Percentiles rank a stretch among this genome's conserved stretches.
These are phyloP conservation scores for Pyrrhia umbra DNA, from an alignment of 2,888 invertebrate genomes.

Conservation along the genomic window DNA sequence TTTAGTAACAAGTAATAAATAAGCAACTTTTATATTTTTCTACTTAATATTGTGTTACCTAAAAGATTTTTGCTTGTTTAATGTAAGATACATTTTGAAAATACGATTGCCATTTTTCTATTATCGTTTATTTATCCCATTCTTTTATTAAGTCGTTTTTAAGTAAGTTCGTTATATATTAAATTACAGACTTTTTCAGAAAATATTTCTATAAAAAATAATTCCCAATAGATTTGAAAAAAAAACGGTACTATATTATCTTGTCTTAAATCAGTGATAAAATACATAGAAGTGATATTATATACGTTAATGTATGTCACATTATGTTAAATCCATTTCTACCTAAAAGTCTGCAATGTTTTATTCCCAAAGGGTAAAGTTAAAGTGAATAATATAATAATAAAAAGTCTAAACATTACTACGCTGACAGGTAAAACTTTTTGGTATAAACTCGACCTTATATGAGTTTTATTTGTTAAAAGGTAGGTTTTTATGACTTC, in stretches of 20 bases:
- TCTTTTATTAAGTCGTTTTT: too few species aligned
- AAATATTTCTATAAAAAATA: background rate
- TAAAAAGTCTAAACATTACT: conserved; percentile 47
- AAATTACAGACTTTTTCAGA: background rate
- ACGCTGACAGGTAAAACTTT: conserved; percentile 49
- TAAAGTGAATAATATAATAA: conserved; percentile 59
- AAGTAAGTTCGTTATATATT: background rate
- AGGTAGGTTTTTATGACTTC: background rate
- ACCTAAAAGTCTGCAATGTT: conserved; percentile 28
- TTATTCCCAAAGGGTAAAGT: conserved; percentile 36
- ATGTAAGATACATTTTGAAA: too few species aligned
- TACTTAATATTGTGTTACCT: too few species aligned
- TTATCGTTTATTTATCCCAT: too few species aligned
- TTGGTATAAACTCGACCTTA: conserved; percentile 34
- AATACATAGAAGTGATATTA: background rate
- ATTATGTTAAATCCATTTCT: conserved; percentile 20
- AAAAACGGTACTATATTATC: background rate
- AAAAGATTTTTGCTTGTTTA: too few species aligned
- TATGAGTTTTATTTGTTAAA: conserved; percentile 52
- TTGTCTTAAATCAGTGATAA: background rate
- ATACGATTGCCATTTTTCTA: too few species aligned
- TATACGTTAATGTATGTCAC: conserved; percentile 17
- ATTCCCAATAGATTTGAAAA: background rate
- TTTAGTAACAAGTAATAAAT: too few species aligned
- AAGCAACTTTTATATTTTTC: too few species aligned